Evolutionary conservation across 2,113 vertebrate species (phyloP).

Genomic region (Tursiops truncatus): DNA sequence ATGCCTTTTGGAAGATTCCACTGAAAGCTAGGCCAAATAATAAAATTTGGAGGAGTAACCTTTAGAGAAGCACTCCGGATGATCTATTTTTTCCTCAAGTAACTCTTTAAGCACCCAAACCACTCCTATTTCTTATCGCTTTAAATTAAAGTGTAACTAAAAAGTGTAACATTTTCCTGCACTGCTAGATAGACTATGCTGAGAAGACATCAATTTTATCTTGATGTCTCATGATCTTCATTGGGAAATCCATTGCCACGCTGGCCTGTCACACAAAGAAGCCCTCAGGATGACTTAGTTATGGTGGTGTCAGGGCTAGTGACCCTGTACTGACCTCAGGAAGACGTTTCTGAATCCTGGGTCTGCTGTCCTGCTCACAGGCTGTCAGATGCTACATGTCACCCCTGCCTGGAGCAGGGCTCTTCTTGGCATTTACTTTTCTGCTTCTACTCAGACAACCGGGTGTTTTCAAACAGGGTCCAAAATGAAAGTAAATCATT

Average conservation of each 20-base stretch:
- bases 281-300: neutral
- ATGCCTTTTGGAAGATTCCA: constrained; percentile 35
- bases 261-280: neutral
- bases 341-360: neutral
- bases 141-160: neutral
- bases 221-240: neutral
- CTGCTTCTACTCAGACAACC: neutral
- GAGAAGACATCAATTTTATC: neutral
- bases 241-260: neutral
- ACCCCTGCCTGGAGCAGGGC: neutral
- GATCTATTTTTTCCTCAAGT: neutral
- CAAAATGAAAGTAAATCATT: neutral
- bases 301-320: neutral
- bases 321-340: neutral
- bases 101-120: neutral
- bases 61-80: constrained; percentile 7
- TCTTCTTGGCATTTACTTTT: neutral
- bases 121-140: neutral
- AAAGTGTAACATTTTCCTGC: neutral
- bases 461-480: neutral
- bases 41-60: neutral
- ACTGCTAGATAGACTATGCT: neutral
- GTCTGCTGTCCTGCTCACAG: neutral
- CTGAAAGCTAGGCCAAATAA: neutral
- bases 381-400: neutral